Evolutionary conservation across 1,140 invertebrate species (phyloP).

Genomic region (Bombus soroeensis): DNA sequence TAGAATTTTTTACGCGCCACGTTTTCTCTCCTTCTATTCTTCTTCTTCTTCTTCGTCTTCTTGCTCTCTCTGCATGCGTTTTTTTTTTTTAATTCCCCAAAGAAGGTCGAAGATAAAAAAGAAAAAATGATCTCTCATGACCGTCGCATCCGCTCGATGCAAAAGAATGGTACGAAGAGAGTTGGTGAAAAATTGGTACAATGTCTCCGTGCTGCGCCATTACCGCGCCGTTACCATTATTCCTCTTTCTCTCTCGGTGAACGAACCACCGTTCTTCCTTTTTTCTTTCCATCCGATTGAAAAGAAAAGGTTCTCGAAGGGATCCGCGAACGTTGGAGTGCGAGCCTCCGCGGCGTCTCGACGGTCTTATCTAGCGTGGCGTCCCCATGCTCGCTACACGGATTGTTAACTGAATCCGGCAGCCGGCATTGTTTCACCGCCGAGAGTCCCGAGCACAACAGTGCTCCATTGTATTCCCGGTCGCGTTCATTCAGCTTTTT

Average conservation of each 20-base stretch:
- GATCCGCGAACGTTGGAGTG: conserved; percentile 32
- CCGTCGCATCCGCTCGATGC: not conserved
- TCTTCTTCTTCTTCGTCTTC: no score
- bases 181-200: conserved; percentile 24
- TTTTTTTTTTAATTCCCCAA: not conserved
- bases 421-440: conserved; percentile 70
- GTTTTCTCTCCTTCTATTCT: no score
- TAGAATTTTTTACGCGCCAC: conserved; percentile 19
- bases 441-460: conserved; percentile 64
- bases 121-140: not conserved
- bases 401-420: conserved; percentile 74
- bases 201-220: conserved; percentile 35
- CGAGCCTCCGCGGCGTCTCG: conserved; percentile 36
- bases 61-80: not conserved
- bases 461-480: conserved; percentile 71
- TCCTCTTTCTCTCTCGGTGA: conserved; percentile 2
- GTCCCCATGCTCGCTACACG: conserved; percentile 65
- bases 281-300: conserved; percentile 34
- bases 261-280: not conserved
- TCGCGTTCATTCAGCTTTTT: conserved; percentile 64
- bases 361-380: conserved; percentile 70
- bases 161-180: conserved; percentile 1
- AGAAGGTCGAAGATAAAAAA: not conserved
- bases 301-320: conserved; percentile 41
- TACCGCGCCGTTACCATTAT: conserved; percentile 42